Evolutionary conservation across 2,113 vertebrate genomes (phyloP).

Genomic region (Strigops habroptila): DNA sequence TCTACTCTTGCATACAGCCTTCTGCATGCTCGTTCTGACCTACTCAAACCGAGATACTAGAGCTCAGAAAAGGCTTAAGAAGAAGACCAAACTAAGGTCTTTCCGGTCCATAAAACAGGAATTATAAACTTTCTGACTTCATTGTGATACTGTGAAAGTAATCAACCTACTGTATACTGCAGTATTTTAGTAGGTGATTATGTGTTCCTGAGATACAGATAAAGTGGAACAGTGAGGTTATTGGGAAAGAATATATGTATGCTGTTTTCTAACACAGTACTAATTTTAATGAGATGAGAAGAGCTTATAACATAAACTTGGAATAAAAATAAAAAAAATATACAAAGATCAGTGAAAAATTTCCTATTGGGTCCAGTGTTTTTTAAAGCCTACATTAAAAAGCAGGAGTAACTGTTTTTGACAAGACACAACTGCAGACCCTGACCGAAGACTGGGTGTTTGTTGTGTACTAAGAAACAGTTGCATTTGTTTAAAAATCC

Average conservation of each 20-base stretch:
- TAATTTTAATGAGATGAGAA: background rate
- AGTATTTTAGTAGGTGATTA: background rate
- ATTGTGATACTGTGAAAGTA: background rate
- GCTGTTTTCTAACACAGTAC: background rate
- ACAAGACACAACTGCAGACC: background rate
- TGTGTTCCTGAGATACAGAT: background rate
- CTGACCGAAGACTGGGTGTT: background rate
- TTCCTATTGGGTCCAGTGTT: background rate
- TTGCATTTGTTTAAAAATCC: background rate
- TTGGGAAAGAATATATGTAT: background rate
- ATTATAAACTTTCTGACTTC: background rate
- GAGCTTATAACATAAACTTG: background rate
- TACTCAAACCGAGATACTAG: background rate
- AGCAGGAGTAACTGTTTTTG: background rate
- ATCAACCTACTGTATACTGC: background rate
- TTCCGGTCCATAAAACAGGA: background rate
- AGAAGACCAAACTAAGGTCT: background rate
- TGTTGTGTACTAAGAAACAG: background rate
- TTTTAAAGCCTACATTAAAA: background rate
- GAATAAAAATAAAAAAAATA: background rate
- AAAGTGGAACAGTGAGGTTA: background rate
- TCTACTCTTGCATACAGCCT: rapidly evolving
- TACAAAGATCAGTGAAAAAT: background rate
- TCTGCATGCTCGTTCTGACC: background rate
- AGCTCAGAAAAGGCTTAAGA: background rate